Conservation (phyloP, 1,140 invertebrate species). For the Pantala flavescens region DNA sequence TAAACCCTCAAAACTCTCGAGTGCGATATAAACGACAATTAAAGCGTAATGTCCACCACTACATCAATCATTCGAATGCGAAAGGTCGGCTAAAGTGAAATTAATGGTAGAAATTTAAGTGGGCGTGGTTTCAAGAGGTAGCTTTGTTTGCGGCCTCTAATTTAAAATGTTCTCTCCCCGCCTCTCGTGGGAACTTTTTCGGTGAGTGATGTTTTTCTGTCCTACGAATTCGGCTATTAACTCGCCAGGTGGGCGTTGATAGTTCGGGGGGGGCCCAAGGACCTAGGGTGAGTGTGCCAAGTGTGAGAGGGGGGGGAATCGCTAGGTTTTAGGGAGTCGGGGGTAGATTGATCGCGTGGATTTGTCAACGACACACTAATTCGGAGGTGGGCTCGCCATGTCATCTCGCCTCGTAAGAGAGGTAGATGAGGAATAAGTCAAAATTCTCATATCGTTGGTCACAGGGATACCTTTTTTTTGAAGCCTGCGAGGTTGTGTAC, state of each 20-base stretch:
- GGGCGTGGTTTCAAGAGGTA: not conserved
- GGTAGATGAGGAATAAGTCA: no score
- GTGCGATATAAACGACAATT: not conserved
- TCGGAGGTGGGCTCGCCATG: not conserved
- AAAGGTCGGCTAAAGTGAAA: not conserved
- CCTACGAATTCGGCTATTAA: not conserved
- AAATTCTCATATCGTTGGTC: no score
- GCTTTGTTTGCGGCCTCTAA: not conserved
- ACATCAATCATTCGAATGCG: not conserved
- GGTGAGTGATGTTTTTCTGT: not conserved
- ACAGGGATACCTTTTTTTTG: no score
- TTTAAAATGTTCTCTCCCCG: not conserved
- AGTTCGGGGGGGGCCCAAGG: not conserved
- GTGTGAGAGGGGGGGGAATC: not conserved
- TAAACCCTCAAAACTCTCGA: no score
- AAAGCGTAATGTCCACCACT: not conserved
- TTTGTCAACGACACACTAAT: slow-evolving; percentile 7
- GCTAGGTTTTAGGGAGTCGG: not conserved
- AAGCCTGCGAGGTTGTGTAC: no score
- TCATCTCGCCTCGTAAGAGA: not conserved
- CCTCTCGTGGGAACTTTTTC: not conserved
- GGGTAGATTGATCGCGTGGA: not conserved
- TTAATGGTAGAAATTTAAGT: not conserved
- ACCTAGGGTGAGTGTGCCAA: not conserved
- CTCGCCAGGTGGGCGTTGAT: not conserved